phyloP scores from a whole-genome alignment of 37 sponge, comb jelly and placozoan species.

The Dysidea cf. avara region DNA sequence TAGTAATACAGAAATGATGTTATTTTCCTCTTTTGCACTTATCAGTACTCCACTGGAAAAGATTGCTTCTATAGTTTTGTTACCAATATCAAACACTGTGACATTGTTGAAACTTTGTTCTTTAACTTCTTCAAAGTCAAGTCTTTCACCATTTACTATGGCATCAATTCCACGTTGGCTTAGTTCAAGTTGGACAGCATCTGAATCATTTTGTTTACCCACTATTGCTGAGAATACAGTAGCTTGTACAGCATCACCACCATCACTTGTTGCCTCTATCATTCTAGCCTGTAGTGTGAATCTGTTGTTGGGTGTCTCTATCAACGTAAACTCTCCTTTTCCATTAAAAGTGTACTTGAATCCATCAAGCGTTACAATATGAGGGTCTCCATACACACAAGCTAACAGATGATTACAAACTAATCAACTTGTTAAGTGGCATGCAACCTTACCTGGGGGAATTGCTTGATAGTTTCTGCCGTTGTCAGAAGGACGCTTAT shows the following conservation, averaged over 20 bases:
- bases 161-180: neutral
- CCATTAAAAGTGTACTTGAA: constrained; percentile 49
- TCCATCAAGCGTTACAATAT: constrained; percentile 36
- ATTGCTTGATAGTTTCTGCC: constrained; percentile 11
- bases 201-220: constrained; percentile 13
- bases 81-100: constrained; percentile 15
- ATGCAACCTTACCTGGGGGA: constrained; percentile 27
- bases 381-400: constrained; percentile 33
- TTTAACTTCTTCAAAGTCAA: constrained; percentile 37
- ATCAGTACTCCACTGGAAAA: constrained; percentile 42
- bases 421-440: too few relatives aligned
- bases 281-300: constrained; percentile 48
- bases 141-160: constrained; percentile 28
- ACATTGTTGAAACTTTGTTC: constrained; percentile 38
- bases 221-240: constrained; percentile 48
- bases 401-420: too few relatives aligned
- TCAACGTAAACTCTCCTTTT: constrained; percentile 29
- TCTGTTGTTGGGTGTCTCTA: constrained; percentile 12
- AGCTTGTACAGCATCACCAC: neutral
- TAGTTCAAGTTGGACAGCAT: constrained; percentile 55
- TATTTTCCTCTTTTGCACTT: constrained; percentile 24
- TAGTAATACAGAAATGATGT: constrained; percentile 23
- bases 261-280: neutral
- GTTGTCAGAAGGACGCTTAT: constrained; percentile 20
- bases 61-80: constrained; percentile 19